phyloP scores from a whole-genome alignment of 1,140 invertebrate species.

The Doryteuthis pealeii region DNA sequence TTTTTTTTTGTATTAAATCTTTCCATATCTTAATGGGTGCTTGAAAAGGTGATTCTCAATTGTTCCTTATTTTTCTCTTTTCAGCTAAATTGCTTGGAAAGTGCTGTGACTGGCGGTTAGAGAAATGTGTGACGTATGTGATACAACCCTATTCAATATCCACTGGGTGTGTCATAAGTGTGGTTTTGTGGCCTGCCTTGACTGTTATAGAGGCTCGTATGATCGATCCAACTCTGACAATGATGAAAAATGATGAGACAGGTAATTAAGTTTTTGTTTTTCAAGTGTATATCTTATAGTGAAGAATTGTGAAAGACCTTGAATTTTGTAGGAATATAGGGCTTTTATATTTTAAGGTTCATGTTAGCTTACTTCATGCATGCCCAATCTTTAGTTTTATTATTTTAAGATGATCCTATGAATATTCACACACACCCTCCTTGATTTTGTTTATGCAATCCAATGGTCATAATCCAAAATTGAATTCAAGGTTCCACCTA shows the following conservation, averaged over 20 bases:
- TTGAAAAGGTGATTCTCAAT: no score
- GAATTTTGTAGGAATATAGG: conserved; percentile 12
- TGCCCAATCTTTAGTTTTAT: no score
- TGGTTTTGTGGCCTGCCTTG: conserved; percentile 95
- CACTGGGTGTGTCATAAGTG: conserved; percentile 98
- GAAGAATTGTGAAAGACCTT: background rate
- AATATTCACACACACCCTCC: no score
- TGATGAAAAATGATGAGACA: conserved; percentile 22
- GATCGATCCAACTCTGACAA: conserved; percentile 20
- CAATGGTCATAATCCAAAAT: no score
- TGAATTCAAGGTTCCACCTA: no score
- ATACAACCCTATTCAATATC: conserved; percentile 96
- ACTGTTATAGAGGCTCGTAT: conserved; percentile 77
- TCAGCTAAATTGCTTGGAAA: conserved; percentile 76
- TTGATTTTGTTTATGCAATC: no score
- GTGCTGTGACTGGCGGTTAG: conserved; percentile 90
- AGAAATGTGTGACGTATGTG: conserved; percentile 98
- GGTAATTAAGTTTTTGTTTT: background rate
- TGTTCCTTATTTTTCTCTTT: conserved; percentile 20
- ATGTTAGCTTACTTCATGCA: no score
- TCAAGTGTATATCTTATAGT: background rate
- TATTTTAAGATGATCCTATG: no score
- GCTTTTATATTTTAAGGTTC: no score
- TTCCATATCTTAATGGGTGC: no score
- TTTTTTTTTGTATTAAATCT: no score